These are phyloP conservation scores for Trichosurus vulpecula DNA, from an alignment of 2,797 vertebrate genomes.

Conservation along the genomic window DNA sequence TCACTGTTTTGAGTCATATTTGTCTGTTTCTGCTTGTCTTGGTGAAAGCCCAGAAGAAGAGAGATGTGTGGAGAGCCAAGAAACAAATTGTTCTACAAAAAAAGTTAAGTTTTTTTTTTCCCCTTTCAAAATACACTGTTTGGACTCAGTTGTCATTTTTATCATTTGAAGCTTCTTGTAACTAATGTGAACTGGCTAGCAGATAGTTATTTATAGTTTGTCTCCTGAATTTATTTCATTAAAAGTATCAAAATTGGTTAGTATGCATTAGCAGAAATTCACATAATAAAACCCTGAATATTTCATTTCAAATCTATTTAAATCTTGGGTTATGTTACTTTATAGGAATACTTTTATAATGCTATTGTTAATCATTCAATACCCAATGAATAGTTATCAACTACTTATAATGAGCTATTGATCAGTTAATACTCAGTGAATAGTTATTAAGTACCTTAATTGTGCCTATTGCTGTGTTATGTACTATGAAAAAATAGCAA, in stretches of 20 bases:
- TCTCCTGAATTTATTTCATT: slow-evolving; percentile 38
- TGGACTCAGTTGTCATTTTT: slow-evolving; percentile 46
- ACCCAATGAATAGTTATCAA: neutral
- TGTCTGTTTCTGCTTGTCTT: slow-evolving; percentile 62
- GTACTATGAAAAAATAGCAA: neutral
- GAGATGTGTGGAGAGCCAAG: slow-evolving; percentile 64
- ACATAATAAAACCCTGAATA: neutral
- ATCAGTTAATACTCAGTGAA: neutral
- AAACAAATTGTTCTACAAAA: slow-evolving; percentile 26
- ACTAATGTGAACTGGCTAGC: slow-evolving; percentile 11
- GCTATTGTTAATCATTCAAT: neutral
- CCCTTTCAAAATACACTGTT: slow-evolving; percentile 34
- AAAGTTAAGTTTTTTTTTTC: slow-evolving; percentile 21
- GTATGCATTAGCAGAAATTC: slow-evolving; percentile 47
- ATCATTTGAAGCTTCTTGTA: slow-evolving; percentile 46
- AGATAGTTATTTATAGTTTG: neutral
- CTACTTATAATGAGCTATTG: neutral
- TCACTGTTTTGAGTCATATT: slow-evolving; percentile 42
- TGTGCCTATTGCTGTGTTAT: neutral
- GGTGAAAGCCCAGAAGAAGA: slow-evolving; percentile 55
- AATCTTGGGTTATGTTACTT: neutral
- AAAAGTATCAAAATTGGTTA: slow-evolving; percentile 54
- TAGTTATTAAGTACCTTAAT: neutral
- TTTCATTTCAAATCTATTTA: slow-evolving; percentile 46
- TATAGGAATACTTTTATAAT: slow-evolving; percentile 5